These are phyloP conservation scores for Upupa epops DNA, from an alignment of 2,113 vertebrate species.

Conservation along the genomic window DNA sequence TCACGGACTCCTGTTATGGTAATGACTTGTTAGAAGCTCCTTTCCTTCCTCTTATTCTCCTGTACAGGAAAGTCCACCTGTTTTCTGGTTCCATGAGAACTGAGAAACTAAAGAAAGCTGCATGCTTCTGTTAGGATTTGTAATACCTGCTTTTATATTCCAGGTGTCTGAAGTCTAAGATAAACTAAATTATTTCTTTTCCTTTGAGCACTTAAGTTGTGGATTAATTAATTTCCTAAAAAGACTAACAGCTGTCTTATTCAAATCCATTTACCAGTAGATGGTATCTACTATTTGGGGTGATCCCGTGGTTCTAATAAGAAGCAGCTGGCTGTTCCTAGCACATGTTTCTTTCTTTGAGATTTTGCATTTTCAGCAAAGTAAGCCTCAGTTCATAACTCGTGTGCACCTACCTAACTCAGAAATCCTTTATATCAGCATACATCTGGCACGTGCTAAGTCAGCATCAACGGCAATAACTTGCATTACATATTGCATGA, in stretches of 20 bases:
- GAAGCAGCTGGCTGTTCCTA: neutral
- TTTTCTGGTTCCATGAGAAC: neutral
- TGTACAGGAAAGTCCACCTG: neutral
- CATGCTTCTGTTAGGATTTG: neutral
- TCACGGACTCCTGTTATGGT: constrained; percentile 98
- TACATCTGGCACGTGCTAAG: neutral
- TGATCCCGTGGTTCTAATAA: neutral
- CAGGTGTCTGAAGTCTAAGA: neutral
- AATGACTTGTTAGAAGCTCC: constrained; percentile 45
- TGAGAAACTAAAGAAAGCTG: neutral
- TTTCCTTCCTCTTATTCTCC: neutral
- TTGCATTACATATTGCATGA: accelerated
- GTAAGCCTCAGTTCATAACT: neutral
- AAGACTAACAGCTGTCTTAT: neutral
- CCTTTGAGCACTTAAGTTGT: neutral
- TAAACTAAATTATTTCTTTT: neutral
- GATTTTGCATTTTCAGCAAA: neutral
- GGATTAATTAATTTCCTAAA: neutral
- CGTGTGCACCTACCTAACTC: neutral
- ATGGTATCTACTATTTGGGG: neutral
- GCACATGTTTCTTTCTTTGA: neutral
- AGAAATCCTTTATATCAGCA: neutral
- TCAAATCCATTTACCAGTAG: neutral
- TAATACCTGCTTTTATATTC: neutral
- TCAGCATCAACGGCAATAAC: neutral